A percentile compares a stretch with the other conserved stretches of the same genome.
Conservation (phyloP, 2,113 vertebrate genomes). For the Cyprinodon brontotheroides region DNA sequence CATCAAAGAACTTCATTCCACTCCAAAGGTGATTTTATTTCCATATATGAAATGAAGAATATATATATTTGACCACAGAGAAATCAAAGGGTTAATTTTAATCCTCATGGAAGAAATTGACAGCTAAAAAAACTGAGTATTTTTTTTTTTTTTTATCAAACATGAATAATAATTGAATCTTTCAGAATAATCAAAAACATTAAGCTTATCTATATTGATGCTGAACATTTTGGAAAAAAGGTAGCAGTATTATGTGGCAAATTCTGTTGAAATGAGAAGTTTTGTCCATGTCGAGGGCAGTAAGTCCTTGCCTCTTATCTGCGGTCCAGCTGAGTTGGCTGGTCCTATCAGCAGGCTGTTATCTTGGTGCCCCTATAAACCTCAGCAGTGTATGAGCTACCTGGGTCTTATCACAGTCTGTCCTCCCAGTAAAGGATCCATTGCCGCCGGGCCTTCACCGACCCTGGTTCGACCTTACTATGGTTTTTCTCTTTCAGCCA, state of each 20-base stretch:
- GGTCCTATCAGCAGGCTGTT: conserved; percentile 73
- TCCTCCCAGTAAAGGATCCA: conserved; percentile 71
- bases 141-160: not conserved
- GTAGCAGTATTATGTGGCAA: conserved; percentile 1
- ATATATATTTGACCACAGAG: not conserved
- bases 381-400: conserved; percentile 68
- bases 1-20: not conserved
- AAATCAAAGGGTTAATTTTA: not conserved
- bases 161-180: not conserved
- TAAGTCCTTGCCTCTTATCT: conserved; percentile 78
- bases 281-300: conserved; percentile 68
- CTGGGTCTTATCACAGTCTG: conserved; percentile 72
- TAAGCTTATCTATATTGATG: not conserved
- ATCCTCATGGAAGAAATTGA: too few relatives aligned
- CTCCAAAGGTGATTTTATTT: not conserved
- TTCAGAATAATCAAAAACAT: not conserved
- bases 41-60: not conserved
- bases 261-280: conserved; percentile 47
- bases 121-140: not conserved
- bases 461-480: conserved; percentile 69
- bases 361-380: conserved; percentile 74
- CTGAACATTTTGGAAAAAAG: not conserved
- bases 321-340: conserved; percentile 67
- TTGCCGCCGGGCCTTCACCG: conserved; percentile 65
- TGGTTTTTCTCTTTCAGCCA: conserved; percentile 55